A percentile compares a stretch with the other conserved stretches of the same genome.
Evolutionary conservation across 2,888 invertebrate species (phyloP).

Genomic region (Orthonevra nobilis): DNA sequence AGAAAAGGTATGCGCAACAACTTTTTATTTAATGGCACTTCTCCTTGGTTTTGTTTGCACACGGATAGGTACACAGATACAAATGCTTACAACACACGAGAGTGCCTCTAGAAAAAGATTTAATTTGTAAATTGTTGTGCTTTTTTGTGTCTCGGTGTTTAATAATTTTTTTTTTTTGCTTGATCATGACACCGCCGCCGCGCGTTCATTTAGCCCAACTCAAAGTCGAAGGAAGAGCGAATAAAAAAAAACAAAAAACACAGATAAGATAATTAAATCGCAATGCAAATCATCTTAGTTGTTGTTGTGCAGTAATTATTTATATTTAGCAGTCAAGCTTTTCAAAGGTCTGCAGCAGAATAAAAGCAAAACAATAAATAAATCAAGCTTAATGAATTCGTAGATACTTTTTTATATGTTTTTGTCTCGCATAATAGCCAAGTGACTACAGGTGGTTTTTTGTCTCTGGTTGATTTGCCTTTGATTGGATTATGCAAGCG

Average conservation of each 20-base stretch:
- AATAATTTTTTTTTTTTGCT: slow-evolving; percentile 16
- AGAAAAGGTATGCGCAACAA: slow-evolving; percentile 13
- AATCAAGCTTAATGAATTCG: slow-evolving; percentile 38
- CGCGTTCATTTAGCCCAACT: too few species aligned
- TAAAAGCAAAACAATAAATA: slow-evolving; percentile 8
- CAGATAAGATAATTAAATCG: slow-evolving; percentile 36
- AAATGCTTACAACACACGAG: not conserved
- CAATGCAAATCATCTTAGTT: slow-evolving; percentile 8
- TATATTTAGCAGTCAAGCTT: slow-evolving; percentile 45
- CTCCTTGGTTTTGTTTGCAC: not conserved
- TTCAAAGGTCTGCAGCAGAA: slow-evolving; percentile 7
- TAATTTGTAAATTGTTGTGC: slow-evolving; percentile 18
- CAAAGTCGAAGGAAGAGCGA: not conserved
- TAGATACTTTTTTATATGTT: slow-evolving; percentile 18
- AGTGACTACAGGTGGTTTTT: slow-evolving; percentile 35
- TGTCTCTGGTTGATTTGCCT: slow-evolving; percentile 41
- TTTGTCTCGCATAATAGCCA: not conserved
- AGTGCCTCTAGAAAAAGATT: not conserved
- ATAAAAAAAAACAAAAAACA: not conserved
- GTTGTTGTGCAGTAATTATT: slow-evolving; percentile 37
- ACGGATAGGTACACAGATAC: not conserved
- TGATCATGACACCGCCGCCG: slow-evolving; percentile 47
- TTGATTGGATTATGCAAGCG: slow-evolving; percentile 57
- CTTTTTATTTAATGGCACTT: not conserved
- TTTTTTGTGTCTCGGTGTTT: too few species aligned